Percentiles rank a stretch among this genome's conserved stretches.
phyloP scores from a whole-genome alignment of 2,113 vertebrate species.

The Hippoglossus stenolepis region DNA sequence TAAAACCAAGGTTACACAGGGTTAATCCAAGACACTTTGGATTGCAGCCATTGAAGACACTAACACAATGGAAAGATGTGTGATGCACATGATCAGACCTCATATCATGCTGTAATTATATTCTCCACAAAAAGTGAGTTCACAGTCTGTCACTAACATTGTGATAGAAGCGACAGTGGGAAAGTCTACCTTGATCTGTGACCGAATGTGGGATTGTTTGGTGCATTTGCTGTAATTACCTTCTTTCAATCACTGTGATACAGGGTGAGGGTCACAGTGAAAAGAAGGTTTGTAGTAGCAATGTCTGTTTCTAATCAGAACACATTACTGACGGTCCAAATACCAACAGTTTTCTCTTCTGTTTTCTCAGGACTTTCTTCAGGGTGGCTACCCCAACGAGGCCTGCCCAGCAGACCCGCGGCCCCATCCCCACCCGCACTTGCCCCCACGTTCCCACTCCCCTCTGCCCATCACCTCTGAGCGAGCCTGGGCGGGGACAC shows the following conservation, averaged over 20 bases:
- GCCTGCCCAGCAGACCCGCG: slow-evolving; percentile 73
- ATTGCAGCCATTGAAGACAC: background rate
- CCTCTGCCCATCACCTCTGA: slow-evolving; percentile 82
- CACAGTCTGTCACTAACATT: background rate
- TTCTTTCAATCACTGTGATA: too few relatives aligned
- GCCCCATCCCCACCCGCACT: slow-evolving; percentile 80
- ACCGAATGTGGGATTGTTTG: too few relatives aligned
- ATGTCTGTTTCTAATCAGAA: too few relatives aligned
- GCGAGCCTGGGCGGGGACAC: slow-evolving; percentile 84
- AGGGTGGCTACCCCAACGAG: slow-evolving; percentile 89
- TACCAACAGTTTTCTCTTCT: background rate
- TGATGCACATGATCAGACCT: background rate
- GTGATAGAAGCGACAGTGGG: background rate
- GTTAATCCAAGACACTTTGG: background rate
- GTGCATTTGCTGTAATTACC: too few relatives aligned
- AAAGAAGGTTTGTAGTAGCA: too few relatives aligned
- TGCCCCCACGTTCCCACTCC: slow-evolving; percentile 79
- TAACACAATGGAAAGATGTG: background rate
- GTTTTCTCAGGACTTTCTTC: slow-evolving; percentile 83
- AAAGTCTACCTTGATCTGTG: too few relatives aligned
- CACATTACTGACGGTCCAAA: background rate
- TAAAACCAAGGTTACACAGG: too few relatives aligned
- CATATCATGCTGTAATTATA: background rate
- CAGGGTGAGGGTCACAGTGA: too few relatives aligned
- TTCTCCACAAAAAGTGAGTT: too few relatives aligned